phyloP scores from a whole-genome alignment of 2,888 invertebrate genomes.

The Allophyes oxyacanthae region DNA sequence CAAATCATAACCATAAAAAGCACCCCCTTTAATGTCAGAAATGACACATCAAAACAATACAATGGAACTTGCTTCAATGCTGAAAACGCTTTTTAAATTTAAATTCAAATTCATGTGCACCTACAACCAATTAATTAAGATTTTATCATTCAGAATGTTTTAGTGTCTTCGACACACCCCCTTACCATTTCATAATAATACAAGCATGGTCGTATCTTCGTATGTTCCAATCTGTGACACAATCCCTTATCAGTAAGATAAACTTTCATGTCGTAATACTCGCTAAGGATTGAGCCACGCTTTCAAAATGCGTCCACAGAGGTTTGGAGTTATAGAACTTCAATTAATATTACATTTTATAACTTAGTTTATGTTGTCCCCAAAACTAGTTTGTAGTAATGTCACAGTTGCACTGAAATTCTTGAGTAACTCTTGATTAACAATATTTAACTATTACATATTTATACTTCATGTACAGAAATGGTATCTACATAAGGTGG shows the following conservation, averaged over 20 bases:
- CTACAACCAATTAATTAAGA: no score
- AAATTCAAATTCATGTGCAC: no score
- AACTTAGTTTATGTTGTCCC: constrained; percentile 11
- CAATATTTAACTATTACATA: no score
- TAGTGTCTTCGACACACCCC: constrained; percentile 52
- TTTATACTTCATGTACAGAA: no score
- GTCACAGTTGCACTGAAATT: constrained; percentile 4
- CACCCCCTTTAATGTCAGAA: no score
- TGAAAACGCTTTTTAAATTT: no score
- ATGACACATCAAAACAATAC: no score
- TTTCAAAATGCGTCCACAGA: constrained; percentile 22
- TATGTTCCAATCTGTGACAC: constrained; percentile 42
- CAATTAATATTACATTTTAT: constrained; percentile 36
- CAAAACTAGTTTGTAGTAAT: constrained; percentile 19
- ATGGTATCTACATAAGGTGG: no score
- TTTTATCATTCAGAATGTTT: no score
- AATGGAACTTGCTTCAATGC: no score
- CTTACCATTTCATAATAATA: constrained; percentile 30
- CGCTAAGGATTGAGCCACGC: constrained; percentile 8
- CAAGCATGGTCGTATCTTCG: constrained; percentile 13
- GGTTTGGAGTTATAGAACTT: constrained; percentile 25
- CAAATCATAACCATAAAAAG: no score
- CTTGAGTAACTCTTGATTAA: background rate
- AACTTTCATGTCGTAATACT: constrained; percentile 35
- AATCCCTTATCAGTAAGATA: constrained; percentile 51